These are phyloP conservation scores for Armadillidium nasatum DNA, from an alignment of 1,140 invertebrate species.

Conservation along the genomic window DNA sequence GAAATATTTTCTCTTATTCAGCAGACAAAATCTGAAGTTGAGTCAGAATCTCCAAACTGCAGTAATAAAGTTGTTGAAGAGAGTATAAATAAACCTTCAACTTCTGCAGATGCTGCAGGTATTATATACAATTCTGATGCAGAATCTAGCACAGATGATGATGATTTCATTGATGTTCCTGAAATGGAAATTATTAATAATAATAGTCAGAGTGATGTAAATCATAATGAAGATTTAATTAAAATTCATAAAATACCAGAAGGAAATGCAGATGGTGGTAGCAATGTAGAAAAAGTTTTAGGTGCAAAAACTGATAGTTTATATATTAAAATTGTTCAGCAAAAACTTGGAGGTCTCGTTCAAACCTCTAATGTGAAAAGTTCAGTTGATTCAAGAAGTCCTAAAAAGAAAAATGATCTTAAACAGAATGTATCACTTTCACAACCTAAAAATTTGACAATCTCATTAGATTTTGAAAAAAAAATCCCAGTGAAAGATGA, in stretches of 20 bases:
- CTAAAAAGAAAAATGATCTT: background rate
- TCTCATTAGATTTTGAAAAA: too few species aligned
- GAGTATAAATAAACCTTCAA: constrained; percentile 29
- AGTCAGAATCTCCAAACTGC: constrained; percentile 12
- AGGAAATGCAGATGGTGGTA: background rate
- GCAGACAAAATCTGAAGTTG: constrained; percentile 45
- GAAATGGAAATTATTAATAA: constrained; percentile 24
- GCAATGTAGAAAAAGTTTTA: constrained; percentile 32
- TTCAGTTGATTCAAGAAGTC: constrained; percentile 31
- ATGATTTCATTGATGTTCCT: constrained; percentile 58
- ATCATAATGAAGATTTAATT: too few species aligned
- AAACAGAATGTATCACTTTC: too few species aligned
- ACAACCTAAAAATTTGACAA: too few species aligned
- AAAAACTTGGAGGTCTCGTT: constrained; percentile 38
- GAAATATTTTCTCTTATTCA: constrained; percentile 58
- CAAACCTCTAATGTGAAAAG: constrained; percentile 33
- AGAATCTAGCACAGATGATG: constrained; percentile 51
- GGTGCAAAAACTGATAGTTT: constrained; percentile 37
- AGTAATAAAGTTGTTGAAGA: background rate
- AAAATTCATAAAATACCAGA: too few species aligned
- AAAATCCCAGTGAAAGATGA: too few species aligned
- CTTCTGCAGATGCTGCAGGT: constrained; percentile 37
- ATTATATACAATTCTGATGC: constrained; percentile 39
- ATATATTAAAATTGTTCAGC: constrained; percentile 42
- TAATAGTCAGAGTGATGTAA: background rate